Percentiles rank a stretch among this genome's conserved stretches.
phyloP scores from a whole-genome alignment of 2,113 vertebrate species.

The Hiodon alosoides region DNA sequence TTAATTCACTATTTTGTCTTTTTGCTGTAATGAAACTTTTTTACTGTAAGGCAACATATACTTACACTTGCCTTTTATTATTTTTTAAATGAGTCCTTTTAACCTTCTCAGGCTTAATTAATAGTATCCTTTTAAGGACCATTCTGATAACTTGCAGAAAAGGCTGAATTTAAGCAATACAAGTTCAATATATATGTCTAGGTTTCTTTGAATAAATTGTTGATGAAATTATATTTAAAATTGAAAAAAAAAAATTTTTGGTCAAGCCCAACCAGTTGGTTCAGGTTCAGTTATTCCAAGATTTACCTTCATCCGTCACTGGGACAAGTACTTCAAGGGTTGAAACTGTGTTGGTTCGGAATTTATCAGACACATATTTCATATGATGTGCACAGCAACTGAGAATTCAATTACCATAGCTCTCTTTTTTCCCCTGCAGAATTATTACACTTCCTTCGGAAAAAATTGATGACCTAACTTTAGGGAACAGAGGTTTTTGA shows the following conservation, averaged over 20 bases:
- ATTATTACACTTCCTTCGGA: background rate
- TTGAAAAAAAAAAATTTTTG: too few species aligned
- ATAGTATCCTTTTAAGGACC: background rate
- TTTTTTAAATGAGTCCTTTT: too few species aligned
- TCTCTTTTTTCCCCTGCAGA: background rate
- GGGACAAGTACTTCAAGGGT: background rate
- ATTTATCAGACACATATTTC: background rate
- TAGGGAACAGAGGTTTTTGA: background rate
- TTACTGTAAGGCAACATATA: too few species aligned
- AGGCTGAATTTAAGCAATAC: background rate
- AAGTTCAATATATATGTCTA: background rate
- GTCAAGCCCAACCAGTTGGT: too few species aligned
- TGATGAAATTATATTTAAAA: too few species aligned
- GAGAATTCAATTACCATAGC: background rate
- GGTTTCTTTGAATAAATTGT: too few species aligned
- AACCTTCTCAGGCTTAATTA: too few species aligned
- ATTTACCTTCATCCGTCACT: constrained; percentile 8
- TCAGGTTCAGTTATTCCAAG: constrained; percentile 16
- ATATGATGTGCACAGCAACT: constrained; percentile 8
- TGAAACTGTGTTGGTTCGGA: background rate
- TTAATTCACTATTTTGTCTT: too few species aligned
- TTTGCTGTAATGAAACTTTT: too few species aligned
- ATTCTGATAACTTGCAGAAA: background rate
- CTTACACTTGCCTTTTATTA: too few species aligned
- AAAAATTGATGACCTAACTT: constrained; percentile 10